A percentile compares a stretch with the other conserved stretches of the same genome.
Conservation (phyloP, 1,140 invertebrate species). For the Physella acuta region DNA sequence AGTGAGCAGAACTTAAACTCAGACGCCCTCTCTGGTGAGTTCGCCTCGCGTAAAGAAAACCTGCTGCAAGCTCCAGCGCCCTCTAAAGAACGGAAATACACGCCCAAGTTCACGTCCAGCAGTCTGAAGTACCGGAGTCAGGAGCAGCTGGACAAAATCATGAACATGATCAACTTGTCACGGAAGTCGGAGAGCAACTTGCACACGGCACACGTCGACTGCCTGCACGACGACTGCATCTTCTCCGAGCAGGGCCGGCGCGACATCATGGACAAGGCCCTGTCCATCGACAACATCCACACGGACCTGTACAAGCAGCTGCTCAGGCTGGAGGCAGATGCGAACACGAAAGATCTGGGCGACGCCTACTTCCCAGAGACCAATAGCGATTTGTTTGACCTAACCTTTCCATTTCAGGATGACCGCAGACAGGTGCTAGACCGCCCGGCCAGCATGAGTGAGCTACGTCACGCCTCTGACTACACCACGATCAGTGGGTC, state of each 20-base stretch:
- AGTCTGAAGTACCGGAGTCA: conserved; percentile 29
- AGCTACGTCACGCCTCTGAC: conserved; percentile 34
- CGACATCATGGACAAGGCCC: conserved; percentile 42
- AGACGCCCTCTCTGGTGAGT: conserved; percentile 31
- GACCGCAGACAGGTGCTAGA: conserved; percentile 29
- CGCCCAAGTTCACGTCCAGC: conserved; percentile 13
- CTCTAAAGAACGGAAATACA: conserved; percentile 28
- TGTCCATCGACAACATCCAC: conserved; percentile 50
- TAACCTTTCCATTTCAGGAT: conserved; percentile 46
- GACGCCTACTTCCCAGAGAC: conserved; percentile 40
- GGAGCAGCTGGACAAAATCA: conserved; percentile 32
- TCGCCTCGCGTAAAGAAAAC: conserved; percentile 31
- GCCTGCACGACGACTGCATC: conserved; percentile 51
- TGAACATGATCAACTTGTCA: conserved; percentile 26
- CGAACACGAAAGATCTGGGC: conserved; percentile 45
- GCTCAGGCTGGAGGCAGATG: conserved; percentile 40
- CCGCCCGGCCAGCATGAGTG: conserved; percentile 52
- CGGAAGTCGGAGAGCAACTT: conserved; percentile 21
- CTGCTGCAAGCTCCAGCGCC: conserved; percentile 10
- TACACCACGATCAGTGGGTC: conserved; percentile 19
- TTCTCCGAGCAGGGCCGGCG: conserved; percentile 43
- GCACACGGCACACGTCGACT: conserved; percentile 30
- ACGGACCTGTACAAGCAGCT: conserved; percentile 31
- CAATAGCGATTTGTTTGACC: conserved; percentile 42
- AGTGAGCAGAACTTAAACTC: conserved; percentile 42